Evolutionary conservation across 23 tunicate species (phyloP).

Genomic region (Corella eumyota): DNA sequence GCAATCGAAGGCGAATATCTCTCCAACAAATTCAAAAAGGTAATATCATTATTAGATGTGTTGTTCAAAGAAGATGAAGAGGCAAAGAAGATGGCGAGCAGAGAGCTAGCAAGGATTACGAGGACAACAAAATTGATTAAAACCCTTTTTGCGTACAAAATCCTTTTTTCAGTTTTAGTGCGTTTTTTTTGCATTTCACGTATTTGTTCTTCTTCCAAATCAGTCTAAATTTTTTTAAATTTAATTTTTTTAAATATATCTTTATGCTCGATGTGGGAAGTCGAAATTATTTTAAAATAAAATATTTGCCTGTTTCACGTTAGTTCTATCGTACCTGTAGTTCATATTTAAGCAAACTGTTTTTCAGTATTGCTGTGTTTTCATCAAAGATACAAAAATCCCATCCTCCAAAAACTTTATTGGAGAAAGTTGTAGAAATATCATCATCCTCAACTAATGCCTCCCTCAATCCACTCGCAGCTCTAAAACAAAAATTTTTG

Average conservation of each 20-base stretch:
- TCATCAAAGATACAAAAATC: slow-evolving; percentile 78
- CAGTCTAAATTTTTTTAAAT: slow-evolving; percentile 45
- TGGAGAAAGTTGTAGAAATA: slow-evolving; percentile 58
- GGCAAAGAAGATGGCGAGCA: slow-evolving; percentile 54
- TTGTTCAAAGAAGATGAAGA: slow-evolving; percentile 42
- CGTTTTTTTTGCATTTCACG: slow-evolving; percentile 22
- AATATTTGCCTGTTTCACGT: too few relatives aligned
- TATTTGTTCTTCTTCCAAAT: slow-evolving; percentile 61
- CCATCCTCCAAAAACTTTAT: slow-evolving; percentile 87
- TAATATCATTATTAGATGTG: slow-evolving; percentile 14
- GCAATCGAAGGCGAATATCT: slow-evolving; percentile 69
- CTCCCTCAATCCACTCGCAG: slow-evolving; percentile 57
- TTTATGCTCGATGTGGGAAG: too few relatives aligned
- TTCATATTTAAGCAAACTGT: slow-evolving; percentile 63
- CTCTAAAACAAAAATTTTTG: too few relatives aligned
- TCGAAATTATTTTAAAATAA: too few relatives aligned
- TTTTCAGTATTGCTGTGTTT: slow-evolving; percentile 51
- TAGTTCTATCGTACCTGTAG: slow-evolving; percentile 28
- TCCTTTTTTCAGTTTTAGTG: slow-evolving; percentile 45
- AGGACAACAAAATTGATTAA: slow-evolving; percentile 60
- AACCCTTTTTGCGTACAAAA: slow-evolving; percentile 54
- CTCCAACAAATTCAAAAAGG: slow-evolving; percentile 53
- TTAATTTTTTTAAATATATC: too few relatives aligned
- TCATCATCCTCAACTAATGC: slow-evolving; percentile 49
- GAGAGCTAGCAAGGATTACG: slow-evolving; percentile 29